Base-by-base conservation (phyloP, 2,888 invertebrate genomes). In the Stenichneumon culpator region DNA sequence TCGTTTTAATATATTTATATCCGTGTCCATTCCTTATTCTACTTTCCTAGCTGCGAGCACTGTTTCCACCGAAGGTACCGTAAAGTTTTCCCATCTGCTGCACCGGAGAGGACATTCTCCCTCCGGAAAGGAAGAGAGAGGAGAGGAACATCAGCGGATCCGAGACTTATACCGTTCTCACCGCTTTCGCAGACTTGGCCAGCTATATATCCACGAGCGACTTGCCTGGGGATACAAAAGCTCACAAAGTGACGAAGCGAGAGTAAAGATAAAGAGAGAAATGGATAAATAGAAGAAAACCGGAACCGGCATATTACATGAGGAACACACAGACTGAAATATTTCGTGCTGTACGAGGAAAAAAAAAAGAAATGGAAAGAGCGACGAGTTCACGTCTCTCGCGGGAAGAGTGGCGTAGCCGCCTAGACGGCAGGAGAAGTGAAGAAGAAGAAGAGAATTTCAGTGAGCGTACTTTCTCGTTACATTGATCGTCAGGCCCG, bases 401-500 rank as follows among this genome's bases (percentile, higher is more conserved):
- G 60, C 52, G 74, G 78, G 75, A 85, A 83, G 74, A 63, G 75
- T 77, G 74, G 73, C 63, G 68, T 52, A 50, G 72, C 54, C 47
- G 36, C 69, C 63, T n/a, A n/a, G 63, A 60, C 73, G 47, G 60
- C 60, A 44, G 52, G 63, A 50, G 44, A 74, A 47, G 25, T 50
- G 52, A 44, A 9, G 63, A 39, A 39, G 39, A 39, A 39, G 11
- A 11, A 78, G 65, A 70, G 52, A 75, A 74, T 50, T 63, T 74
- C 63, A 22, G 47, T 50, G 70, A 69, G 72, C 77, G 77, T 68
- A 73, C 52, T 74, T 73, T 86, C 82, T 87, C 83, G 84, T 87
- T 87, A 85, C 83, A 79, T 87, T 82, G 85, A 79, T 82, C 79
- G 81, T 54, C 67, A 44, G 73, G 68, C 67, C 60, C 39, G 67